Evolutionary conservation across 1,140 invertebrate genomes (phyloP).

Genomic region (Meteorus sp.): DNA sequence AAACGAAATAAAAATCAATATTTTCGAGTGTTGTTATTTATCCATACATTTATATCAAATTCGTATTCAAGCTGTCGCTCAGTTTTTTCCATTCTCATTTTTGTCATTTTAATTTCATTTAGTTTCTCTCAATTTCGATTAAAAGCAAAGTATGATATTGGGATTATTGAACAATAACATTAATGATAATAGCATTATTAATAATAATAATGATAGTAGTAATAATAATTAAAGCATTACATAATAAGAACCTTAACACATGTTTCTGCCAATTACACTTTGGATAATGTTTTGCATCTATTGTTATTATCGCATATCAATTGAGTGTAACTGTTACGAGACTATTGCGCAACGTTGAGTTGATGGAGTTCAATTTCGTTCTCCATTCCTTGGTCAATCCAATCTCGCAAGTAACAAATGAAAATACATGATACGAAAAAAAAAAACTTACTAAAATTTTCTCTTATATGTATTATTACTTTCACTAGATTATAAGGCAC

Average conservation of each 20-base stretch:
- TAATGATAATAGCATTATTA: slow-evolving; percentile 48
- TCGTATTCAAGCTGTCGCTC: too few species aligned
- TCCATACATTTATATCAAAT: too few species aligned
- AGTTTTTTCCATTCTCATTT: too few species aligned
- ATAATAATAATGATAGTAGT: too few species aligned
- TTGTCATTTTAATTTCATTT: background rate
- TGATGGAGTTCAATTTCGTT: background rate
- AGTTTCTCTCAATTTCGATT: slow-evolving; percentile 36
- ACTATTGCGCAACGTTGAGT: background rate
- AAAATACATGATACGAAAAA: slow-evolving; percentile 15
- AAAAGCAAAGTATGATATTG: slow-evolving; percentile 43
- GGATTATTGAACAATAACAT: slow-evolving; percentile 37
- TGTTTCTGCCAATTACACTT: background rate
- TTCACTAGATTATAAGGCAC: slow-evolving; percentile 16
- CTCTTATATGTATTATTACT: background rate
- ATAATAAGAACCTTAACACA: slow-evolving; percentile 23
- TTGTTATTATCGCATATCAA: background rate
- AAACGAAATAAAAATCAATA: too few species aligned
- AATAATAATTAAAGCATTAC: slow-evolving; percentile 41
- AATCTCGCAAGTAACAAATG: slow-evolving; percentile 16
- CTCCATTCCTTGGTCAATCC: background rate
- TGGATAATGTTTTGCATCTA: background rate
- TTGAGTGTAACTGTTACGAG: background rate
- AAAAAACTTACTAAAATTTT: background rate
- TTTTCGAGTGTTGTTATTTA: too few species aligned